These are phyloP conservation scores for Physeter macrocephalus DNA, from an alignment of 2,113 vertebrate species.

Conservation along the genomic window DNA sequence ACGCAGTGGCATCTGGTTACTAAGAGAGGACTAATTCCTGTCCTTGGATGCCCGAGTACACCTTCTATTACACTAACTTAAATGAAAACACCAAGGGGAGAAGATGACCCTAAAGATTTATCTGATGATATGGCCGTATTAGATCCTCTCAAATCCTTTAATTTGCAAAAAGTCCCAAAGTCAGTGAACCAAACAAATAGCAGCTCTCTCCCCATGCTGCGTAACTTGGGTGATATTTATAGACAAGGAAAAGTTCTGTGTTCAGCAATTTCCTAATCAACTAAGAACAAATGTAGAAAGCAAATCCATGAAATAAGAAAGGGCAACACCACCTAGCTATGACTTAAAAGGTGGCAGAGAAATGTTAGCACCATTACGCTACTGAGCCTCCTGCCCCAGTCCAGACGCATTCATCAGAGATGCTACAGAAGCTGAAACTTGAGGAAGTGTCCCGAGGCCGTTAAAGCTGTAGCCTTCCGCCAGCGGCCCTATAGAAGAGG, in stretches of 20 bases:
- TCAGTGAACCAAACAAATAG: conserved; percentile 58
- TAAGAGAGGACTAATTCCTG: conserved; percentile 32
- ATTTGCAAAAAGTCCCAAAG: conserved; percentile 51
- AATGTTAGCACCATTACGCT: conserved; percentile 20
- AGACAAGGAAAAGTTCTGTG: conserved; percentile 41
- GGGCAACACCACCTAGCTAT: conserved; percentile 63
- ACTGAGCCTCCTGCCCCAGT: neutral
- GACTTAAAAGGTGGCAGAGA: conserved; percentile 54
- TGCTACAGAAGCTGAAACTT: neutral
- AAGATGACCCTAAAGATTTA: conserved; percentile 61
- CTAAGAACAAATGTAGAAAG: conserved; percentile 73
- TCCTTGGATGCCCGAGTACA: conserved; percentile 52
- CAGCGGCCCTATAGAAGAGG: neutral
- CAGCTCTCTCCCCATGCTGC: neutral
- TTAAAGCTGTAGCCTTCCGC: neutral
- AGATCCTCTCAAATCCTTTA: conserved; percentile 58
- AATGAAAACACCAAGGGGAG: conserved; percentile 56
- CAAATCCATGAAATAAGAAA: conserved; percentile 73
- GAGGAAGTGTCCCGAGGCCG: neutral
- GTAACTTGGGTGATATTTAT: conserved; percentile 73
- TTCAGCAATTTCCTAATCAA: conserved; percentile 78
- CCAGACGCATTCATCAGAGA: conserved; percentile 53
- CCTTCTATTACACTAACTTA: conserved; percentile 50
- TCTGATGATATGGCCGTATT: conserved; percentile 37
- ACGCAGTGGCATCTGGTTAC: neutral